Evolutionary conservation across 1,140 invertebrate genomes (phyloP), one percentile per base, ranked within the genome.

Genomic region (Drosophila lacertosa): DNA sequence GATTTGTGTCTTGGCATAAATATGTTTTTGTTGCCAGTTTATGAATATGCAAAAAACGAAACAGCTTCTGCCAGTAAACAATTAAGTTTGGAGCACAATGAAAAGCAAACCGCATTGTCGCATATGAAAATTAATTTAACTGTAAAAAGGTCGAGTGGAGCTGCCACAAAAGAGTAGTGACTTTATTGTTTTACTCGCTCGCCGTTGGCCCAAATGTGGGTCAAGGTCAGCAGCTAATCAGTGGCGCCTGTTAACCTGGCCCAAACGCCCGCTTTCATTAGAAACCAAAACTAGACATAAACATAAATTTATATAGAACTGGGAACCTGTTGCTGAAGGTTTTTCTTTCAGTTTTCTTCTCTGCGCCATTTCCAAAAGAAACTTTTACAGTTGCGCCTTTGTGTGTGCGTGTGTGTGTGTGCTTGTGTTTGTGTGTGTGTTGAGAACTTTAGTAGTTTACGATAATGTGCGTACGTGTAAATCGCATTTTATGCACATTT

Each of bases 401-500:
- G 48, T 59, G 29, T 44, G 60, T 54, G 47, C 33, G 35, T 70
- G 44, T 35, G 40, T 35, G 18, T 32, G 47, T 48, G 39, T 20
- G 40, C 24, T 40, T 53, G 47, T 57, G 13, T 55, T 53, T 35
- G 29, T 42, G 40, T 7, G 33, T 22, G 48, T 39, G 39, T 16
- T 39, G 22, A 16, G 60, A 88, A 74, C 55, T 88, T 78, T 77
- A 65, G 69, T 78, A 78, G 33, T 82, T 86, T 88, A 86, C 82
- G 83, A 88, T 89, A 89, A 89, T 76, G 79, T 89, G 84, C 84
- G 83, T 89, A 89, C 83, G 83, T 89, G 83, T 89, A 89, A 83
- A 89, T 89, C 83, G 83, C 75, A 89, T 89, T 89, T 89, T 89
- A 86, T 82, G 71, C 63, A 65, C 82, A 86, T 82, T 82, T 50